Evolutionary conservation across 1,140 invertebrate genomes (phyloP).

Genomic region (Platorchestia sp.): DNA sequence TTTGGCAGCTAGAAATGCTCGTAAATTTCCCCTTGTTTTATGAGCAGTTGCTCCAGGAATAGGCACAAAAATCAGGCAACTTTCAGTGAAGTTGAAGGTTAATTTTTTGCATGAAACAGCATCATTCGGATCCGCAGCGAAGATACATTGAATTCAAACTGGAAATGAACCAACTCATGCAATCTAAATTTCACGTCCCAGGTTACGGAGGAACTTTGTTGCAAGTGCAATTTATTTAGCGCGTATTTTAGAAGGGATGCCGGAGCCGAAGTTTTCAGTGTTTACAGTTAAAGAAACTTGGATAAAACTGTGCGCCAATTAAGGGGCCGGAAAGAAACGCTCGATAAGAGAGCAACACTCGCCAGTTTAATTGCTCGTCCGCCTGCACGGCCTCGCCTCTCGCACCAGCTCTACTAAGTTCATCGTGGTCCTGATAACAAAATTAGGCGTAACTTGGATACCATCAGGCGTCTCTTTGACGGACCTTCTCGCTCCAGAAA

Average conservation of each 20-base stretch:
- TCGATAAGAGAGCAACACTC: neutral
- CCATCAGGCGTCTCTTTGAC: neutral
- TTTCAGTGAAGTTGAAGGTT: neutral
- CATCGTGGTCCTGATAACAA: neutral
- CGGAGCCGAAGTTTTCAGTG: neutral
- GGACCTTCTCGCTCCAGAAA: neutral
- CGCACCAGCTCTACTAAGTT: neutral
- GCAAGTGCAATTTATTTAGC: neutral
- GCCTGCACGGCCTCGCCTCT: neutral
- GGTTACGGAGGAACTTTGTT: neutral
- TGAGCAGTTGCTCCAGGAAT: neutral
- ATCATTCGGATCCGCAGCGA: neutral
- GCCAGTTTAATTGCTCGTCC: neutral
- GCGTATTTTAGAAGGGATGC: neutral
- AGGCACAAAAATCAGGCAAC: neutral
- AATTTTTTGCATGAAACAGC: neutral
- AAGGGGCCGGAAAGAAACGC: neutral
- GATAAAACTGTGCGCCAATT: neutral
- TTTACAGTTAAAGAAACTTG: slow-evolving; percentile 17
- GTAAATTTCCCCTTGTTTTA: neutral
- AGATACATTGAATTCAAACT: neutral
- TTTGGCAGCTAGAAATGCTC: neutral
- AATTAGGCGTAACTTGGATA: neutral
- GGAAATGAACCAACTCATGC: neutral
- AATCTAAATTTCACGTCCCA: neutral